Base-by-base conservation (phyloP, 2,113 vertebrate species). In the Petroica traversi region DNA sequence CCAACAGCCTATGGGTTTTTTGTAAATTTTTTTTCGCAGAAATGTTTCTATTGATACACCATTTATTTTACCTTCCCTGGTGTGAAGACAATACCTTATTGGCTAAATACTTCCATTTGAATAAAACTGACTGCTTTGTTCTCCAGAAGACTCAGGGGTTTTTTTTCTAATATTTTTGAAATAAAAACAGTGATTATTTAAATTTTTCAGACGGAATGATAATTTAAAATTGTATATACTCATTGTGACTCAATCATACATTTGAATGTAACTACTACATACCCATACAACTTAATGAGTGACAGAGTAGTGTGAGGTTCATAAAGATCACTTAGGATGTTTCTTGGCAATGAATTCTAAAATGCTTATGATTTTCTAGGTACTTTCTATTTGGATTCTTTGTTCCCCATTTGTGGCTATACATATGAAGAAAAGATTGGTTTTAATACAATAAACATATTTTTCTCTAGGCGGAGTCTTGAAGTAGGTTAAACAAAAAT, bases 61-160 rank as follows among this genome's bases (percentile, higher is more conserved):
- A 38, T 59, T 85, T 85, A 33, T 77, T 85, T 84, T 73, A 41
- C 23, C 23, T 34, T 80, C 9, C 11, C 8, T 61, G 19, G 7
- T 75, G 9, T 67, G 33, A 89, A 41, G 29, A 62, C 55, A 92
- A 45, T 57, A 14, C 16, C 59, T 29, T 69, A 24, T 49, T 92
- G 16, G 13, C 38, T 59, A 61, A 81, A 66, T 38, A 9, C 36
- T 57, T 86, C 41, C 15, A 52, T 77, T 89, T 45, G 29, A 68
- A 33, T 72, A 49, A 76, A 95, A 73, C 19, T 13, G 26, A 29
- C 15, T 4, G 1, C 25, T 85, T 0, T 0, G 0, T 49, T 61
- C 55, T 74, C 40, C 33, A 69, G 51, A 82, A 75, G 72, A 36
- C 11, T 51, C 3, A 0, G 41, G 41, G n/a, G n/a, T 41, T 0